Evolutionary conservation across 2,113 vertebrate genomes (phyloP).

Genomic region (Perca schrenkii): DNA sequence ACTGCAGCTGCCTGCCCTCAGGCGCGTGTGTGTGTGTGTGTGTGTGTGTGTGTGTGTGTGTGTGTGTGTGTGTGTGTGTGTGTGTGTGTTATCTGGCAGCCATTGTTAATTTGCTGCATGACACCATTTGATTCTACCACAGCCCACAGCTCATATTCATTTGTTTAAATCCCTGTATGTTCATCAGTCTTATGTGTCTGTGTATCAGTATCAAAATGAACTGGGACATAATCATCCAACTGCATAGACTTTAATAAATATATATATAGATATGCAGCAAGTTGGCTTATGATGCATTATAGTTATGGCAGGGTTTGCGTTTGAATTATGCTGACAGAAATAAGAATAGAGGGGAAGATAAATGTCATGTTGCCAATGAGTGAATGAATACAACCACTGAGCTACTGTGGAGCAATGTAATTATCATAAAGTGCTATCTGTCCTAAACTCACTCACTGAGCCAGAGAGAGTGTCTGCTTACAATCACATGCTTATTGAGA

Average conservation of each 20-base stretch:
- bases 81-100: not conserved
- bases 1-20: slow-evolving; percentile 21
- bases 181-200: not conserved
- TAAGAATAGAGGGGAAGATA: not conserved
- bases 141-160: not conserved
- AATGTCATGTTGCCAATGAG: not conserved
- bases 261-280: not conserved
- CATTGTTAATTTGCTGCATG: not conserved
- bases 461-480: no score
- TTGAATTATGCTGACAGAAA: not conserved
- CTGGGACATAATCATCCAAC: not conserved
- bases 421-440: not conserved
- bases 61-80: slow-evolving; percentile 13
- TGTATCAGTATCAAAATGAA: not conserved
- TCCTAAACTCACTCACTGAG: not conserved
- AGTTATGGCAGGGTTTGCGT: not conserved
- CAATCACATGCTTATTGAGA: not conserved
- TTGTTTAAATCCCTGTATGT: slow-evolving; percentile 2
- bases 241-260: not conserved
- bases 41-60: not conserved
- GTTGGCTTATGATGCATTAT: not conserved
- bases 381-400: not conserved
- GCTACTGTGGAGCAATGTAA: not conserved
- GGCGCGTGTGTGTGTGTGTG: slow-evolving; percentile 17
- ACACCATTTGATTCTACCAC: not conserved